These are phyloP conservation scores for Ochropleura leucogaster DNA, from an alignment of 2,888 invertebrate species.

Conservation along the genomic window DNA sequence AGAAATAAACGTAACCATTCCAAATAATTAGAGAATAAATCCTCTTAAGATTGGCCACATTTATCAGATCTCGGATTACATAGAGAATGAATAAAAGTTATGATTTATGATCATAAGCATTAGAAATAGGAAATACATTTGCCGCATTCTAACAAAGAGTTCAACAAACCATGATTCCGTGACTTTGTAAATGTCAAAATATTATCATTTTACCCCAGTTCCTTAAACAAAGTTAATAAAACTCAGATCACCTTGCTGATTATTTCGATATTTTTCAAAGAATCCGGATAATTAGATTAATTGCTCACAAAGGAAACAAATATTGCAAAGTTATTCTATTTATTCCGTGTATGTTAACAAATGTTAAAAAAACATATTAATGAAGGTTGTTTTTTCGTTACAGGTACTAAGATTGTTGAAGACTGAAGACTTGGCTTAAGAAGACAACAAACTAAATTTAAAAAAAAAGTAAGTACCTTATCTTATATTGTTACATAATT, in stretches of 20 bases:
- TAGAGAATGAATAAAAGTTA: background rate
- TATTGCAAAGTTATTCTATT: slow-evolving; percentile 28
- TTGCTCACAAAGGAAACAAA: slow-evolving; percentile 48
- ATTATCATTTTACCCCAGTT: slow-evolving; percentile 16
- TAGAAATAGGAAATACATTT: background rate
- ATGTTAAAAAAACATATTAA: slow-evolving; percentile 45
- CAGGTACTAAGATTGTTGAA: slow-evolving; percentile 69
- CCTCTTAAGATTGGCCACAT: background rate
- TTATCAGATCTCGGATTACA: no score
- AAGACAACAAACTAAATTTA: slow-evolving; percentile 37
- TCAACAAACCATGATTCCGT: slow-evolving; percentile 3
- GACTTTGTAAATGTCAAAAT: slow-evolving; percentile 9
- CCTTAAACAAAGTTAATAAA: slow-evolving; percentile 40
- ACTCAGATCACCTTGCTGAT: slow-evolving; percentile 56
- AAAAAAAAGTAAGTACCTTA: slow-evolving; percentile 56
- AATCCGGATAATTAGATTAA: slow-evolving; percentile 59
- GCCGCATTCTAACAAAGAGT: background rate
- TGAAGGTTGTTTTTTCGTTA: slow-evolving; percentile 58
- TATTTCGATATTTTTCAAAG: slow-evolving; percentile 33
- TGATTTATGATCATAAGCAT: background rate
- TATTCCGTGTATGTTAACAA: slow-evolving; percentile 26
- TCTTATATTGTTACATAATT: no score
- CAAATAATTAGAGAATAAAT: background rate
- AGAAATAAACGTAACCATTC: background rate
- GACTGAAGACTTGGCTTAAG: slow-evolving; percentile 67